Base-by-base conservation (phyloP, 2,113 vertebrate genomes). In the Cebidichthys violaceus region DNA sequence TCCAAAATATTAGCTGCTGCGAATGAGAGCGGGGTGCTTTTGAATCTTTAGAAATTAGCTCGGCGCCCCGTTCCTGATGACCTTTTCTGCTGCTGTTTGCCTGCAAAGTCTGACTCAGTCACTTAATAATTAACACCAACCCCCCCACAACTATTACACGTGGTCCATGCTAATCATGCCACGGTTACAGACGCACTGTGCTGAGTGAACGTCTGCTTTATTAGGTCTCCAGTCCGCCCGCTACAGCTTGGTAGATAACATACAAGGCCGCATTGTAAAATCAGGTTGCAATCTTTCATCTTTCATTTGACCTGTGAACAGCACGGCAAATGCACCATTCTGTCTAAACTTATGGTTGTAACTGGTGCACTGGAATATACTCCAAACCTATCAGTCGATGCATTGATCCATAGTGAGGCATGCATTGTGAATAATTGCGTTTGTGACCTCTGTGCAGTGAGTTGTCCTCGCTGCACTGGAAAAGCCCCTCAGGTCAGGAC, bases 81-180 rank as follows among this genome's bases (percentile, higher is more conserved):
- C 83, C 79, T 90, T 90, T 70, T 82, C 70, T 85, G 62, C 41
- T 76, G 55, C 31, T 17, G 31, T 80, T 85, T 70, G 55, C 10
- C 69, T 77, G 81, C 55, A 82, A 81, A 79, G 64, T 80, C 64
- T 84, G 74, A 85, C 41, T 87, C 77, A 84, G 27, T 47, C 68
- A 29, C 74, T 87, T 75, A 88, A 89, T 89, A 85, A 89, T 91
- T 84, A 88, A 80, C 80, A 87, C 6, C 50, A 47, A 78, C 4
- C 67, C 72, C 4, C 78, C 50, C 6, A 77, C n/a, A 90, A 83
- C 77, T 29, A 82, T 83, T 79, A 76, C 60, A 85, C 75, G 43
- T 62, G 70, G 50, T 41, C 43, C 47, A 61, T 83, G 35, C 33
- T 83, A 79, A 89, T 89, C 70, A 85, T 33, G 14, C 39, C 9